Evolutionary conservation across 2,888 invertebrate genomes (phyloP).

Genomic region (Lithodes maja): DNA sequence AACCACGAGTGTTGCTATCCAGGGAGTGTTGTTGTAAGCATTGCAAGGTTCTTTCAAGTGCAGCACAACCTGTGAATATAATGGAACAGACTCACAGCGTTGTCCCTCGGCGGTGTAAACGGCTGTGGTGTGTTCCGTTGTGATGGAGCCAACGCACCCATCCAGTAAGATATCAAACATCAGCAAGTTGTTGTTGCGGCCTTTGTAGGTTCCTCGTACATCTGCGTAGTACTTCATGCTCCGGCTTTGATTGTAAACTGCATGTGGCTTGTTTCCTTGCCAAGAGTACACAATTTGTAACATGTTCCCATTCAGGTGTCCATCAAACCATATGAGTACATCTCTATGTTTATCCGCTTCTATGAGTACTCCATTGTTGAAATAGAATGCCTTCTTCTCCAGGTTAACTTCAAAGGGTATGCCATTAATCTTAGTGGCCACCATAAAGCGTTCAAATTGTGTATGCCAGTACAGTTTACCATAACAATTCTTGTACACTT

Average conservation of each 20-base stretch:
- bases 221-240: constrained; percentile 1
- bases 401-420: not conserved
- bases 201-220: constrained; percentile 19
- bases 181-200: not conserved
- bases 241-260: not conserved
- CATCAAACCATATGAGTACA: constrained; percentile 26
- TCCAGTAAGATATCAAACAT: constrained; percentile 19
- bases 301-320: not conserved
- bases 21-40: not conserved
- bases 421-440: not conserved
- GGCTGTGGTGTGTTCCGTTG: not conserved
- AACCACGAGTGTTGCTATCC: not conserved
- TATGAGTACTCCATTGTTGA: not conserved
- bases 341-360: not conserved
- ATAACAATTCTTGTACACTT: not conserved
- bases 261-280: constrained; percentile 29
- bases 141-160: not conserved
- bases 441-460: not conserved
- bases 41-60: constrained; percentile 9
- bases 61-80: not conserved
- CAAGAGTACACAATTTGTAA: constrained; percentile 11
- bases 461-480: not conserved
- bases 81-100: constrained; percentile 4
- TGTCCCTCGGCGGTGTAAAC: constrained; percentile 22
- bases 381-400: not conserved